Percentiles rank a stretch among this genome's conserved stretches.
phyloP scores from a whole-genome alignment of 2,888 invertebrate genomes.

The Andrena fulva region DNA sequence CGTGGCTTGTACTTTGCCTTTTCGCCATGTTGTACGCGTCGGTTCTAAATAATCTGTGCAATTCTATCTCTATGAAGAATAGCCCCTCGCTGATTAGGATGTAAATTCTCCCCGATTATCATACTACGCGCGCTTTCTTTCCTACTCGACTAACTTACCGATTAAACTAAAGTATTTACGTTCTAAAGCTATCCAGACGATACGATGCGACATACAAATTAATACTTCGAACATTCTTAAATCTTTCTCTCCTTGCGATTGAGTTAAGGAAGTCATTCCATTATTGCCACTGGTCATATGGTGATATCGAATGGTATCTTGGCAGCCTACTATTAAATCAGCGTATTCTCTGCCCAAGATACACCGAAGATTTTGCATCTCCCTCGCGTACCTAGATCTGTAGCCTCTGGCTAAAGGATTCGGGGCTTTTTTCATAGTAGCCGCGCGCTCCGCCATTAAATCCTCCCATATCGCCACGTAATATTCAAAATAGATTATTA shows the following conservation, averaged over 20 bases:
- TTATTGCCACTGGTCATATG: slow-evolving; percentile 85
- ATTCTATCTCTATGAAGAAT: slow-evolving; percentile 86
- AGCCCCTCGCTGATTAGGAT: neutral
- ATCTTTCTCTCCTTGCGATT: slow-evolving; percentile 88
- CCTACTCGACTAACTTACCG: slow-evolving; percentile 84
- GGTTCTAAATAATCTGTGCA: slow-evolving; percentile 87
- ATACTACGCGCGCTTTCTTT: neutral
- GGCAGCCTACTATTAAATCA: slow-evolving; percentile 86
- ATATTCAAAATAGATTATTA: slow-evolving; percentile 88
- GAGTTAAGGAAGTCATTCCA: slow-evolving; percentile 85
- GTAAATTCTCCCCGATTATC: neutral
- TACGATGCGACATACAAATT: slow-evolving; percentile 87
- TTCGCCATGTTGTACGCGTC: slow-evolving; percentile 87
- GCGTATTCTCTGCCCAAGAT: slow-evolving; percentile 88
- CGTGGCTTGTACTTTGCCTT: slow-evolving; percentile 79
- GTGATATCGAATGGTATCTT: slow-evolving; percentile 84
- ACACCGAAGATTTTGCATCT: slow-evolving; percentile 87
- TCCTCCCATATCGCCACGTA: slow-evolving; percentile 88
- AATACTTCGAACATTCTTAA: slow-evolving; percentile 87
- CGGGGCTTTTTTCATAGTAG: slow-evolving; percentile 77
- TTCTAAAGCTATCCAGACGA: slow-evolving; percentile 88
- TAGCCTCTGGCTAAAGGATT: slow-evolving; percentile 79
- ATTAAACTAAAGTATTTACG: slow-evolving; percentile 87
- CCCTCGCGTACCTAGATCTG: slow-evolving; percentile 81
- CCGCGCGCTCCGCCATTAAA: slow-evolving; percentile 86